Evolutionary conservation across 2,888 invertebrate species (phyloP).

Genomic region (Thera britannica): DNA sequence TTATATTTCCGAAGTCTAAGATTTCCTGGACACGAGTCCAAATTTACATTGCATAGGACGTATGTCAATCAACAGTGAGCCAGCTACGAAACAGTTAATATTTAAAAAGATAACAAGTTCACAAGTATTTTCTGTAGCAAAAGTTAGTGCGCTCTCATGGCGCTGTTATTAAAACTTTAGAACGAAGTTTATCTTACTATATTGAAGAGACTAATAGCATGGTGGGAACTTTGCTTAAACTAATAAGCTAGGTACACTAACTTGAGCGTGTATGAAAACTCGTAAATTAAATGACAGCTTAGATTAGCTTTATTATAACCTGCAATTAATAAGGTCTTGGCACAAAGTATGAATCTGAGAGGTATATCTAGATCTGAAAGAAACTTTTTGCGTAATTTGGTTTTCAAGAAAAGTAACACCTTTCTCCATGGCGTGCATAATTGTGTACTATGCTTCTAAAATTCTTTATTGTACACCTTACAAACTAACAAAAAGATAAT

Average conservation of each 20-base stretch:
- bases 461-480: too few relatives aligned
- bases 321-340: too few relatives aligned
- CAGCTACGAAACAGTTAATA: neutral
- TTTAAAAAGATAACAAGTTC: slow-evolving; percentile 21
- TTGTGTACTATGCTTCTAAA: too few relatives aligned
- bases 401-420: too few relatives aligned
- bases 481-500: too few relatives aligned
- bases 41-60: neutral
- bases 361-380: too few relatives aligned
- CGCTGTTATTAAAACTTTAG: slow-evolving; percentile 36
- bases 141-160: slow-evolving; percentile 32
- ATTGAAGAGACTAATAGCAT: slow-evolving; percentile 21
- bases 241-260: slow-evolving; percentile 8
- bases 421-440: too few relatives aligned
- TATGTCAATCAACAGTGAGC: neutral
- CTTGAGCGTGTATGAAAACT: neutral
- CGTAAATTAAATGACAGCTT: neutral
- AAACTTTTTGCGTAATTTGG: too few relatives aligned
- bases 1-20: too few relatives aligned
- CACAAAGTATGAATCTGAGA: too few relatives aligned
- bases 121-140: slow-evolving; percentile 36
- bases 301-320: neutral
- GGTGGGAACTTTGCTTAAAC: slow-evolving; percentile 7
- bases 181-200: slow-evolving; percentile 29
- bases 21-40: neutral